phyloP scores from a whole-genome alignment of 2,113 vertebrate genomes.

The Erythrocercus mccallii region DNA sequence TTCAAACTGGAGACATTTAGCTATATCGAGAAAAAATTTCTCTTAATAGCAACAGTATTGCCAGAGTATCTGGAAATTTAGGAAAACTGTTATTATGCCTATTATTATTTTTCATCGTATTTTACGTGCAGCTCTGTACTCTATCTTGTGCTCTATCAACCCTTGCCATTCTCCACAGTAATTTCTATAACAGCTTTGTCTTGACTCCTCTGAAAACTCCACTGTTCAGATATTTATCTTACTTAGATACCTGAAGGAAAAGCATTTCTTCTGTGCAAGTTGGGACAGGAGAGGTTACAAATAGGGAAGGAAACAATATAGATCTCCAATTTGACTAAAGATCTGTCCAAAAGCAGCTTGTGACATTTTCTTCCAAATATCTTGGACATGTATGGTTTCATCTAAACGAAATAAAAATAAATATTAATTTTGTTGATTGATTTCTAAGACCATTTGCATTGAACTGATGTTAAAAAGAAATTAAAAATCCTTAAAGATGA shows the following conservation, averaged over 20 bases:
- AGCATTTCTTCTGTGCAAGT: neutral
- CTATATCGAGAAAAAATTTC: neutral
- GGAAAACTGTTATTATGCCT: neutral
- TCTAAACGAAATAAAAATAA: neutral
- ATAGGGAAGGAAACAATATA: neutral
- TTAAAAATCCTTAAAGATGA: neutral
- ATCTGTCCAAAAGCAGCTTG: neutral
- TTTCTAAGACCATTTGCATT: neutral
- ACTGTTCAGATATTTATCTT: neutral
- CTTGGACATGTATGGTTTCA: fast-evolving
- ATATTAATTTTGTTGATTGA: neutral
- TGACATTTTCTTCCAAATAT: neutral
- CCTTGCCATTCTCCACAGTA: fast-evolving
- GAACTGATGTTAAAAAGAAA: neutral
- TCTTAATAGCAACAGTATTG: neutral
- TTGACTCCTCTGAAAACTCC: neutral
- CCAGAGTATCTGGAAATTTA: neutral
- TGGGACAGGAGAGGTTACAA: neutral
- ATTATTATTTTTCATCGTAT: neutral
- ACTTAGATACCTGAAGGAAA: neutral
- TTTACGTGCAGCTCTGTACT: neutral
- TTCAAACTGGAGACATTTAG: neutral
- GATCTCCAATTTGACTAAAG: neutral
- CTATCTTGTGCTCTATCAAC: neutral
- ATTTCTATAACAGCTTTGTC: neutral